These are phyloP conservation scores for Phymanthus crucifer DNA, from an alignment of 92 coral and sea anemone genomes.

Conservation along the genomic window DNA sequence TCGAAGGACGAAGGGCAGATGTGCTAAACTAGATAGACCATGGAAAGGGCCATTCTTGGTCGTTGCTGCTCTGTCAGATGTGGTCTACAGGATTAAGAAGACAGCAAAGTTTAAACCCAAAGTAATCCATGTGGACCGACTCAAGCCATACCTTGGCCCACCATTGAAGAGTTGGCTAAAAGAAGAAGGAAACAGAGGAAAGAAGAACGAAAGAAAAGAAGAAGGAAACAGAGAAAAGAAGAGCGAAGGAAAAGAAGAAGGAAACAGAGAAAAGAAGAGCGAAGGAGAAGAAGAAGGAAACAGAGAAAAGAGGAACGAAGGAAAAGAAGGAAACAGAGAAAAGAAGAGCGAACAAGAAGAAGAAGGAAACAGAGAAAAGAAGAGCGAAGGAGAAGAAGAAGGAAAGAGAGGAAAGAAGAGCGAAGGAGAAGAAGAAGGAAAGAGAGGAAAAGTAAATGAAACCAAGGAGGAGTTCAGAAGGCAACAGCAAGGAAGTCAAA, in stretches of 20 bases:
- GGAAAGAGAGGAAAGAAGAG: not conserved
- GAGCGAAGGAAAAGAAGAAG: not conserved
- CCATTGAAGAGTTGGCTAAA: constrained; percentile 35
- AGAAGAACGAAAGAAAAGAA: not conserved
- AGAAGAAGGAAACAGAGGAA: not conserved
- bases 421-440: not conserved
- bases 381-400: not conserved
- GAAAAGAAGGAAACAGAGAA: not conserved
- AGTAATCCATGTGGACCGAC: constrained; percentile 48
- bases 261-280: not conserved
- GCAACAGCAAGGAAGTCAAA: not conserved
- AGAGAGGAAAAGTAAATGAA: not conserved
- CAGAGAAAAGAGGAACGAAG: not conserved
- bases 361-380: not conserved
- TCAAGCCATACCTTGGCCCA: constrained; percentile 53
- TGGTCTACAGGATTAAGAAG: constrained; percentile 45
- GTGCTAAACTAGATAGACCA: constrained; percentile 43
- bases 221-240: not conserved
- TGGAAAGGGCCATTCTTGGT: constrained; percentile 58
- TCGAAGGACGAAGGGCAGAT: constrained; percentile 45
- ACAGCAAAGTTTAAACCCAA: constrained; percentile 39
- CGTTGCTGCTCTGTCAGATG: constrained; percentile 47
- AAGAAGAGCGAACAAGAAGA: not conserved
- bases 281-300: not conserved
- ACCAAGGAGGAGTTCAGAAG: not conserved